Evolutionary conservation across 2,888 invertebrate species (phyloP).

Genomic region (Trachelus stipa): DNA sequence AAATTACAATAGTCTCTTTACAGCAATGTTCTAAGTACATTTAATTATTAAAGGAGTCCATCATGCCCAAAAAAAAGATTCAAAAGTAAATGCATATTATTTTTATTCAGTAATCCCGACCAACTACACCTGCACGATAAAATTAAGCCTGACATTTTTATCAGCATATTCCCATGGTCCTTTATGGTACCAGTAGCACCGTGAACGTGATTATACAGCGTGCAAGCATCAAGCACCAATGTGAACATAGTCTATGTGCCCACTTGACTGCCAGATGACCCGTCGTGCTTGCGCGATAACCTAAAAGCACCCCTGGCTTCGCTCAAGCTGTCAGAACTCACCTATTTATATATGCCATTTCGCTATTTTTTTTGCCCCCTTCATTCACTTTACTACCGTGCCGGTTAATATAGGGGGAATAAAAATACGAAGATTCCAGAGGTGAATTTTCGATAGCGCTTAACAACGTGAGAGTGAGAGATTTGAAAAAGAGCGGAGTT

Average conservation of each 20-base stretch:
- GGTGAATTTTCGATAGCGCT: not conserved
- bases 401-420: not conserved
- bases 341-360: slow-evolving; percentile 63
- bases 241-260: slow-evolving; percentile 50
- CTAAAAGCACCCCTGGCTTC: slow-evolving; percentile 64
- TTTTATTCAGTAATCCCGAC: not conserved
- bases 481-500: not conserved
- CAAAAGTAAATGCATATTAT: slow-evolving; percentile 7
- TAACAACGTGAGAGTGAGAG: not conserved
- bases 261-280: slow-evolving; percentile 68
- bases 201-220: slow-evolving; percentile 46
- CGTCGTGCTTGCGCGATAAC: slow-evolving; percentile 63
- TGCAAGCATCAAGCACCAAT: slow-evolving; percentile 33
- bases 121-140: slow-evolving; percentile 20
- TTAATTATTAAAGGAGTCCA: not conserved
- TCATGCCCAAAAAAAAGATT: not conserved
- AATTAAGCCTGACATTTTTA: slow-evolving; percentile 51
- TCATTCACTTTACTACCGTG: not conserved
- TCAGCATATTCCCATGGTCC: slow-evolving; percentile 62
- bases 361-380: slow-evolving; percentile 40
- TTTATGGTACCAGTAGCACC: slow-evolving; percentile 60
- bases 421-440: not conserved
- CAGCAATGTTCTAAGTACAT: not conserved
- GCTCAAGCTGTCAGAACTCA: slow-evolving; percentile 63
- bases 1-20: not conserved